Evolutionary conservation across 2,113 vertebrate genomes (phyloP), one percentile per base, ranked within the genome.

Genomic region (Sinocyclocheilus maitianheensis): DNA sequence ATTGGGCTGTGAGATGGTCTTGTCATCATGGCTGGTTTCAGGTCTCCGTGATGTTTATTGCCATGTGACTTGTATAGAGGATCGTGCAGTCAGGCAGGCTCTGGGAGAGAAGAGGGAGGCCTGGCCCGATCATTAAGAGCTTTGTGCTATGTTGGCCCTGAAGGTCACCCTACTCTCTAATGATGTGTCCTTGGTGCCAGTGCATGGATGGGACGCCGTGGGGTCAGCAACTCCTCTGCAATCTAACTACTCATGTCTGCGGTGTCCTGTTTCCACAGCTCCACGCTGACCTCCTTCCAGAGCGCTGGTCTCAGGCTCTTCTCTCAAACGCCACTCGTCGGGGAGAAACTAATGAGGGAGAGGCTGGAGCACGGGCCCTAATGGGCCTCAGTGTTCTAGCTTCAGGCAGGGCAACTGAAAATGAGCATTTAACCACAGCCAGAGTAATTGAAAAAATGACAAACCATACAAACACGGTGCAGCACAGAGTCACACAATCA

Each of bases 361-460:
- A 93, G 91, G 89, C 92, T 92, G 93, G 91, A 91, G 60, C 78
- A 48, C 91, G 84, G 94, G 91, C 91, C 92, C 93, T 95, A 94
- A 95, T 95, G 91, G 93, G 92, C 91, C 93, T 93, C 93, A 91
- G 91, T 92, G 89, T 76, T 84, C 89, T 93, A 83, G 94, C 94
- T 95, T 88, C 58, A 78, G 94, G 94, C 94, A 91, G 92, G 91
- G 69, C 92, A 92, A 90, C 92, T 94, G 92, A 93, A 94, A 95
- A 95, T 93, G 91, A 95, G 92, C 94, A 92, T 94, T 94, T 94
- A 95, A 94, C 93, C 93, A 94, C 91, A 92, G 93, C 91, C 90
- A 89, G 12, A 90, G 93, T 94, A 94, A 95, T 93, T 95, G 93
- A 94, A 95, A 94, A 94, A 95, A 95, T 94, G 93, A 94, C 93